phyloP scores from a whole-genome alignment of 2,113 vertebrate species.

The Nipponia nippon region DNA sequence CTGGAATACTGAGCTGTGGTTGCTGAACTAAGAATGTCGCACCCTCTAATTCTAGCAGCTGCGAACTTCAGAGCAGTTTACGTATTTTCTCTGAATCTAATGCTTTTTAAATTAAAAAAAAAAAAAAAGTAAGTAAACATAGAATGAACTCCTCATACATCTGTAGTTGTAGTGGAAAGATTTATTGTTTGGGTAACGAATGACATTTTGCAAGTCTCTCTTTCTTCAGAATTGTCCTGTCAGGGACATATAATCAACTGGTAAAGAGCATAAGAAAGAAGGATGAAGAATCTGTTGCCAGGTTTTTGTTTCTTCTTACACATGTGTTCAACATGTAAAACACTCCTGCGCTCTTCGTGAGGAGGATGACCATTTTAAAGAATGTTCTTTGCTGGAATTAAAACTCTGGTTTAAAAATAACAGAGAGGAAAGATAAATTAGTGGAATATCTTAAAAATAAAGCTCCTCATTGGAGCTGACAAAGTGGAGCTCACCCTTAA shows the following conservation, averaged over 20 bases:
- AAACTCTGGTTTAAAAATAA: slow-evolving; percentile 28
- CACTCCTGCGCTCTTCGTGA: neutral
- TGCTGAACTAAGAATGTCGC: neutral
- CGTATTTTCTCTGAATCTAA: neutral
- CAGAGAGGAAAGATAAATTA: neutral
- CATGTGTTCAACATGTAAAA: slow-evolving; percentile 33
- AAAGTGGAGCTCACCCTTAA: neutral
- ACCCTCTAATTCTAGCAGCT: neutral
- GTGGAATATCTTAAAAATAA: neutral
- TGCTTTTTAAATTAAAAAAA: neutral
- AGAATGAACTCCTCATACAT: neutral
- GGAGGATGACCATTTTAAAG: neutral
- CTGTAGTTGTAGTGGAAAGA: neutral
- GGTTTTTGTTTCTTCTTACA: slow-evolving; percentile 23
- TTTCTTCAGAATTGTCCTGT: neutral
- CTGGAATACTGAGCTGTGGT: neutral
- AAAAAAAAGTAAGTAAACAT: neutral
- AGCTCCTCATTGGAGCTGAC: neutral
- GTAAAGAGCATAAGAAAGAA: neutral
- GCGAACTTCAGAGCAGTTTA: neutral
- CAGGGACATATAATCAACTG: neutral
- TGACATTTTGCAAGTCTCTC: neutral
- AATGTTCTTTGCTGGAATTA: neutral
- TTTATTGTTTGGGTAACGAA: neutral
- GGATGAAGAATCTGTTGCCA: neutral